Percentiles rank a stretch among this genome's conserved stretches.
Conservation (phyloP, 2,888 invertebrate species). For the Euzophera pinguis region DNA sequence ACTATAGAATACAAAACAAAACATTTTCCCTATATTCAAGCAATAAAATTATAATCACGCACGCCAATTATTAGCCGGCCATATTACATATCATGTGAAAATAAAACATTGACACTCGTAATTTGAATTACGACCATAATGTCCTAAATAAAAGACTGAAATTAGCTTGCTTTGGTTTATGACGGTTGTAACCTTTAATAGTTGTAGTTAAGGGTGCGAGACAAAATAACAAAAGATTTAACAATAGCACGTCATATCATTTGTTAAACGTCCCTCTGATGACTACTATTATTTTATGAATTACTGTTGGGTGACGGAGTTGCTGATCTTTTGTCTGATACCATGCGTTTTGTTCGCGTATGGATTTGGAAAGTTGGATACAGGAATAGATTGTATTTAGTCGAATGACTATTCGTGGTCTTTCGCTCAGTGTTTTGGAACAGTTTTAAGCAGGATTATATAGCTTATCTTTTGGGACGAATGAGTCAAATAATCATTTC, state of each 20-base stretch:
- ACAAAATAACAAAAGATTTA: constrained; percentile 70
- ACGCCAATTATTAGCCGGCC: constrained; percentile 74
- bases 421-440: too few relatives aligned
- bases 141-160: constrained; percentile 19
- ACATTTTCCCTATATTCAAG: constrained; percentile 65
- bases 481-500: too few relatives aligned
- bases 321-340: constrained; percentile 30
- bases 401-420: too few relatives aligned
- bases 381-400: not conserved
- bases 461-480: too few relatives aligned
- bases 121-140: not conserved
- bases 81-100: constrained; percentile 55
- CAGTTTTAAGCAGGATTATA: too few relatives aligned
- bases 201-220: constrained; percentile 31
- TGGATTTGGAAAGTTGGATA: constrained; percentile 1
- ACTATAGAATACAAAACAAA: constrained; percentile 45
- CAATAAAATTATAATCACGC: constrained; percentile 79
- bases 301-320: constrained; percentile 53
- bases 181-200: not conserved
- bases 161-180: constrained; percentile 14
- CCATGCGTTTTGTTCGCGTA: constrained; percentile 1
- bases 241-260: constrained; percentile 77
- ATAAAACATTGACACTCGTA: constrained; percentile 35
- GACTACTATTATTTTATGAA: constrained; percentile 76
- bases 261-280: constrained; percentile 78